phyloP scores from a whole-genome alignment of 2,888 invertebrate genomes.

The Cerastis rubricosa region DNA sequence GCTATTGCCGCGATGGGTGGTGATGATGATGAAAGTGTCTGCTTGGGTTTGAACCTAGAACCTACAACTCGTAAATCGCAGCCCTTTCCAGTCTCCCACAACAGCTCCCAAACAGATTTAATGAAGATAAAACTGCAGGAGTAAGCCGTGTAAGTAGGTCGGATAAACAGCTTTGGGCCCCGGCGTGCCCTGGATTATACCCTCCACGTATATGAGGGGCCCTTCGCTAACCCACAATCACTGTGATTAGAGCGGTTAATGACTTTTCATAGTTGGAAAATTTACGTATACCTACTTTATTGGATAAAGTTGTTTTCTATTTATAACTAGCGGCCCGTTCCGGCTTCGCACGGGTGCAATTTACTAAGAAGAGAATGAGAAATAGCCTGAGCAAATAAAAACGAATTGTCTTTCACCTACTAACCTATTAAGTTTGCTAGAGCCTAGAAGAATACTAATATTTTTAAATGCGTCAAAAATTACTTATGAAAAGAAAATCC shows the following conservation, averaged over 20 bases:
- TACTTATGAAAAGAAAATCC: not conserved
- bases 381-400: not conserved
- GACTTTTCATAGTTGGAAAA: conserved; percentile 41
- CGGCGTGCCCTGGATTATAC: conserved; percentile 59
- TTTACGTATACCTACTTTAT: not conserved
- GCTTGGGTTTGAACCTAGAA: not conserved
- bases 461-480: not conserved
- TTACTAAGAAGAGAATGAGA: not conserved
- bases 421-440: not conserved
- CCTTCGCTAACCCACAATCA: conserved; percentile 53
- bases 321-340: not conserved
- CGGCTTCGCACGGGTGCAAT: not conserved
- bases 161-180: conserved; percentile 65
- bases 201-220: conserved; percentile 39
- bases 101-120: conserved; percentile 48
- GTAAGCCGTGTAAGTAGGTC: conserved; percentile 61
- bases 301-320: conserved; percentile 14
- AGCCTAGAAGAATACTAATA: not conserved
- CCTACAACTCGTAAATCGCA: not conserved
- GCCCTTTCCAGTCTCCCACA: not conserved
- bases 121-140: conserved; percentile 63
- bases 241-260: conserved; percentile 47
- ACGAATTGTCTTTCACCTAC: not conserved
- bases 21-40: not conserved
- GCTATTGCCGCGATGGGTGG: not conserved